Base-by-base conservation (phyloP, 2,797 vertebrate genomes). In the Nyctibius grandis region DNA sequence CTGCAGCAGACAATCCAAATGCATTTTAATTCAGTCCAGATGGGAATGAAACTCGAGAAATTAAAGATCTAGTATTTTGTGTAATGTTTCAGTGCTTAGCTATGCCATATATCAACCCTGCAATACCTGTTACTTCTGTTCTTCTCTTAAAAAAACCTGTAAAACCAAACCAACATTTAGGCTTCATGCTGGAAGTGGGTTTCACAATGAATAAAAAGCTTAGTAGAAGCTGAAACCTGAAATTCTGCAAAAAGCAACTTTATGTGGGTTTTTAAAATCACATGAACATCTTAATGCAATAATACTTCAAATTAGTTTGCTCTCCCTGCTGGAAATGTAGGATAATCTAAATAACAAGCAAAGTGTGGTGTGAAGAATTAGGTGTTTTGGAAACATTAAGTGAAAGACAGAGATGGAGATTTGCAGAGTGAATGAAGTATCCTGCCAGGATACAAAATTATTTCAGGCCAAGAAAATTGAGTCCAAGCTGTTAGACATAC, bases 401-500 rank as follows among this genome's bases (percentile, higher is more conserved):
- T 47, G 81, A 77, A 94, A 95, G 91, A 88, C 78, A 42, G 56
- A 89, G 29, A 33, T 12, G 47, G 64, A 88, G 74, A 90, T 96
- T 90, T 94, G 23, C 40, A 61, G 87, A 87, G 68, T 67, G 63
- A 94, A 67, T 94, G 73, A 92, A 70, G 28, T 56, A 68, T 69
- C 69, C 60, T 96, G 93, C 63, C 76, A 96, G 85, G 67, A 74
- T 77, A 17, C 23, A 73, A 79, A 85, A 84, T 85, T 91, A 80
- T 82, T 85, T 81, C 68, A 61, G 85, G 59, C 53, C 67, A 93
- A 93, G 81, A 94, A 89, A 93, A 74, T 9, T 3, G 51, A 82
- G 83, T 89, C 61, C 64, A 95, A 96, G 69, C 94, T 83, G 67
- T 88, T 87, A 85, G 64, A 81, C 63, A 60, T 92, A 88, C 63